A percentile compares a stretch with the other conserved stretches of the same genome.
Evolutionary conservation across 2,888 invertebrate species (phyloP).

Genomic region (Erannis defoliaria): DNA sequence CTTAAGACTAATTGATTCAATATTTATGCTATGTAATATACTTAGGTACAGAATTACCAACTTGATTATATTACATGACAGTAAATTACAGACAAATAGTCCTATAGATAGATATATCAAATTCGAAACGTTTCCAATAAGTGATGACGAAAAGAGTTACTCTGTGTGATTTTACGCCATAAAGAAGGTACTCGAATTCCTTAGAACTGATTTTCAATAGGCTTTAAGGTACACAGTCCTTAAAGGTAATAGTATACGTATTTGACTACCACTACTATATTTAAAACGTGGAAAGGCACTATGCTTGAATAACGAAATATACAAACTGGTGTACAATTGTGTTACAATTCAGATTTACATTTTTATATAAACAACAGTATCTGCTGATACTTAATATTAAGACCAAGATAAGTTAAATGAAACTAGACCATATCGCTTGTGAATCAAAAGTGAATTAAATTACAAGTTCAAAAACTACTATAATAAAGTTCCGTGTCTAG

Average conservation of each 20-base stretch:
- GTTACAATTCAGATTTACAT: constrained; percentile 25
- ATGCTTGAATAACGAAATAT: constrained; percentile 71
- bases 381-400: constrained; percentile 21
- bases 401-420: constrained; percentile 8
- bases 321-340: constrained; percentile 36
- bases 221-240: constrained; percentile 54
- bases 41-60: constrained; percentile 61
- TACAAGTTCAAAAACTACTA: constrained; percentile 49
- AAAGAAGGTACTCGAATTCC: constrained; percentile 48
- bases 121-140: constrained; percentile 64
- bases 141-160: constrained; percentile 48
- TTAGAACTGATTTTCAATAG: constrained; percentile 49
- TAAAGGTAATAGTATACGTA: constrained; percentile 56
- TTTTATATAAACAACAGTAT: constrained; percentile 25
- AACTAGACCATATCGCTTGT: constrained; percentile 11
- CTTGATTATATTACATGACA: constrained; percentile 59
- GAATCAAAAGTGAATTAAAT: constrained; percentile 36
- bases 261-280: constrained; percentile 64
- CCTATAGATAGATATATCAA: constrained; percentile 61
- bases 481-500: constrained; percentile 54
- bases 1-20: constrained; percentile 70
- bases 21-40: constrained; percentile 66
- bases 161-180: constrained; percentile 47
- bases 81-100: constrained; percentile 56
- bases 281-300: constrained; percentile 80